Evolutionary conservation across 1,140 invertebrate genomes (phyloP).

Genomic region (Popillia japonica): DNA sequence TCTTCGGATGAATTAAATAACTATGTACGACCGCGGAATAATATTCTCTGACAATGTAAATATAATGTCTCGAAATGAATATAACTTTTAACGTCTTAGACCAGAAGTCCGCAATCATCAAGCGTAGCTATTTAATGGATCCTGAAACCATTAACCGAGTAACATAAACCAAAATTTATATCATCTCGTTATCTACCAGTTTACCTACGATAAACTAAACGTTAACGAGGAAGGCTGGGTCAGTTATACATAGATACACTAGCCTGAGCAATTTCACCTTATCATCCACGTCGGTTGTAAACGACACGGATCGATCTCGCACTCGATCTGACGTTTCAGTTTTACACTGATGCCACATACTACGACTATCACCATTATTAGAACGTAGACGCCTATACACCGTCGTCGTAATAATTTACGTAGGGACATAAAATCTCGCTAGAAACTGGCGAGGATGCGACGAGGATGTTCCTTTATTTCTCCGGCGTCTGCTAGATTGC

Average conservation of each 20-base stretch:
- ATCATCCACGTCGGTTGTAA: background rate
- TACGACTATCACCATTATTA: background rate
- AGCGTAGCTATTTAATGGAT: too few species aligned
- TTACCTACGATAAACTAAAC: background rate
- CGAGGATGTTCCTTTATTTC: background rate
- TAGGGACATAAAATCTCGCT: background rate
- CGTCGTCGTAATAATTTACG: background rate
- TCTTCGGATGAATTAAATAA: too few species aligned
- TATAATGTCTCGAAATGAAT: too few species aligned
- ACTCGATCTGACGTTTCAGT: background rate
- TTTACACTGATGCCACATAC: background rate
- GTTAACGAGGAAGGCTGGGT: background rate
- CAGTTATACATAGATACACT: background rate
- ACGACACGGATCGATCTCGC: background rate
- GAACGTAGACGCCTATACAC: background rate
- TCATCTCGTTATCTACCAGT: background rate
- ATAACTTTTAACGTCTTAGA: too few species aligned
- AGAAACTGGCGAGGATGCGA: background rate
- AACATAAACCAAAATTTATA: background rate
- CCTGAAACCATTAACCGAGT: background rate
- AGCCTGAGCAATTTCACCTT: background rate
- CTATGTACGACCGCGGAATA: too few species aligned
- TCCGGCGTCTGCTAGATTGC: background rate
- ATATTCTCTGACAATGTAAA: too few species aligned
- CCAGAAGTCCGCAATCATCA: too few species aligned